Conservation (phyloP, 2,113 vertebrate species). For the Herpailurus yagouaroundi region DNA sequence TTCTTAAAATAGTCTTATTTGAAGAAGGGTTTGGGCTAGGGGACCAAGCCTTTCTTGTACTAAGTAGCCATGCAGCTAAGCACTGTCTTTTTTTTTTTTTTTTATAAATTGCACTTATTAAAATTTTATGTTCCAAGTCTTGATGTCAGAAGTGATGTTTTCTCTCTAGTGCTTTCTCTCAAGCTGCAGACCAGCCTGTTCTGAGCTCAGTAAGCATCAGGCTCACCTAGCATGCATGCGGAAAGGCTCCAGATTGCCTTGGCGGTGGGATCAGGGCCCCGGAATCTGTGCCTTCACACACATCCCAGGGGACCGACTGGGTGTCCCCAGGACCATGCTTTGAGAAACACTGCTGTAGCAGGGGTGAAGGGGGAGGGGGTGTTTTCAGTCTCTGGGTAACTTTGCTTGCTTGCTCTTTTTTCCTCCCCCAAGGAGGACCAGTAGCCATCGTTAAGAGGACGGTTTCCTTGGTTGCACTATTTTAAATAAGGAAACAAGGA, state of each 20-base stretch:
- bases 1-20: background rate
- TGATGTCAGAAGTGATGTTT: background rate
- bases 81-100: background rate
- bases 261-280: background rate
- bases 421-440: background rate
- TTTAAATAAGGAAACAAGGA: slow-evolving; percentile 44
- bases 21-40: background rate
- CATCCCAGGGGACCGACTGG: background rate
- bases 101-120: background rate
- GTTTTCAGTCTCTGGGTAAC: background rate
- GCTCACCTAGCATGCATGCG: background rate
- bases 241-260: background rate
- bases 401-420: background rate
- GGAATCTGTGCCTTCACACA: background rate
- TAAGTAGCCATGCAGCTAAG: background rate
- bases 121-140: background rate
- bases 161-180: background rate
- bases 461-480: background rate
- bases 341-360: background rate
- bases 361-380: background rate
- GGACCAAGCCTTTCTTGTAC: background rate
- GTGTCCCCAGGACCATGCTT: background rate
- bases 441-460: background rate
- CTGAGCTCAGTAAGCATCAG: background rate
- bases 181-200: background rate